phyloP scores from a whole-genome alignment of 2,888 invertebrate genomes.

The Macrosiphum euphorbiae region DNA sequence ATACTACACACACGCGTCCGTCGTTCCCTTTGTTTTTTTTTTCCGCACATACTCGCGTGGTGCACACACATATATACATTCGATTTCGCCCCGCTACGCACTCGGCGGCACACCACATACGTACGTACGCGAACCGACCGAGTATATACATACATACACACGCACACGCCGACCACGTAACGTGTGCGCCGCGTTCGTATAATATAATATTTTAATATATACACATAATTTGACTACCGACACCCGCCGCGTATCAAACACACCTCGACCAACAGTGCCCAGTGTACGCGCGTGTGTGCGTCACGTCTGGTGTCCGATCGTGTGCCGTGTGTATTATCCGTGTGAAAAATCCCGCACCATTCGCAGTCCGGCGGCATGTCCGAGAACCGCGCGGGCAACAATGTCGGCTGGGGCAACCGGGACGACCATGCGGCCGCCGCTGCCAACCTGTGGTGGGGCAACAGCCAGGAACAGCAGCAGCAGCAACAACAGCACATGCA shows the following conservation, averaged over 20 bases:
- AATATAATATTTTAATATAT: slow-evolving; percentile 3
- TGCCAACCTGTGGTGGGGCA: slow-evolving; percentile 70
- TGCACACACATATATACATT: slow-evolving; percentile 31
- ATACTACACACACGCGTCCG: slow-evolving; percentile 61
- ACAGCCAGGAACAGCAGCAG: slow-evolving; percentile 69
- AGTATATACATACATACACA: slow-evolving; percentile 55
- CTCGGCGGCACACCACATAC: slow-evolving; percentile 25
- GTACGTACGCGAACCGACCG: slow-evolving; percentile 39
- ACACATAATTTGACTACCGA: neutral
- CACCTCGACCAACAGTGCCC: slow-evolving; percentile 28
- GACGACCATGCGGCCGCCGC: slow-evolving; percentile 70
- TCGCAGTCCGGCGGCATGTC: slow-evolving; percentile 66
- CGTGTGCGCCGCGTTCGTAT: slow-evolving; percentile 52
- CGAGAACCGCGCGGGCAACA: slow-evolving; percentile 68
- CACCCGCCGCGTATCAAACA: slow-evolving; percentile 17
- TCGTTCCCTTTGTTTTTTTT: slow-evolving; percentile 63
- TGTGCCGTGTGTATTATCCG: neutral
- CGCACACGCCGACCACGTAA: slow-evolving; percentile 51
- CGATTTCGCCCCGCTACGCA: slow-evolving; percentile 56
- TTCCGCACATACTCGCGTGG: slow-evolving; percentile 37
- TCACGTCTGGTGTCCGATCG: slow-evolving; percentile 61
- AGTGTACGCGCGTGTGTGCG: slow-evolving; percentile 54
- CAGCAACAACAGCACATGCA: slow-evolving; percentile 67
- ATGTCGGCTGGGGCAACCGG: slow-evolving; percentile 70
- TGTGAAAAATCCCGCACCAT: slow-evolving; percentile 31